Evolutionary conservation across 2,888 invertebrate genomes (phyloP), one percentile per base, ranked within the genome.

Genomic region (Sinodicranocentrus sp.): DNA sequence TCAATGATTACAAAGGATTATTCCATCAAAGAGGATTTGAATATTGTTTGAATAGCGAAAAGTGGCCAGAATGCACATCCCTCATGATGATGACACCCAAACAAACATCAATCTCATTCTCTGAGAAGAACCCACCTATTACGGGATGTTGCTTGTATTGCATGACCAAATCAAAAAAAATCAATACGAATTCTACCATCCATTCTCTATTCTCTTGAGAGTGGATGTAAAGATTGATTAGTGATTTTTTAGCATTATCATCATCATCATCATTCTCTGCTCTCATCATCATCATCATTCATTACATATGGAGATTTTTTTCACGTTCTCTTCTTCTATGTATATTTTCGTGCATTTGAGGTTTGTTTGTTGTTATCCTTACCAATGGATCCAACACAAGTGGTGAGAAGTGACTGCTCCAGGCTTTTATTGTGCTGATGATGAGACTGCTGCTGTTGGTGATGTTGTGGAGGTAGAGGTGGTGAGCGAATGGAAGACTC

Each of bases 341-440:
- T n/a, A 65, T 10, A 17, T 44, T 6, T 44, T 15, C 23, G 25
- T 39, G 39, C 6, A 39, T 6, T 59, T 59, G 28, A 82, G 28
- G 43, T 57, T 44, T 57, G 33, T 19, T n/a, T 52, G 13, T 48
- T n/a, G 25, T 28, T 65, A 44, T 61, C 39, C 91, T 97, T 96
- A 1, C 92, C 92, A 71, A 95, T 92, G 1, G 96, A 96, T 19
- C 97, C 97, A 15, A 97, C 97, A 90, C 97, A 97, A 6, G 97
- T 97, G 0, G 97, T 96, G 90, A 96, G 92, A 83, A 97, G 91
- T 54, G 94, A 94, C 39, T 95, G 94, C 89, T 95, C 95, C 72
- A 93, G 90, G 87, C 92, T 90, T 87, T 90, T 90, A 70, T 88
- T 87, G 67, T 86, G 86, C 25, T 88, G 87, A 75, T 87, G 86